These are phyloP conservation scores for Psix sp. DNA, from an alignment of 1,140 invertebrate species.

Conservation along the genomic window DNA sequence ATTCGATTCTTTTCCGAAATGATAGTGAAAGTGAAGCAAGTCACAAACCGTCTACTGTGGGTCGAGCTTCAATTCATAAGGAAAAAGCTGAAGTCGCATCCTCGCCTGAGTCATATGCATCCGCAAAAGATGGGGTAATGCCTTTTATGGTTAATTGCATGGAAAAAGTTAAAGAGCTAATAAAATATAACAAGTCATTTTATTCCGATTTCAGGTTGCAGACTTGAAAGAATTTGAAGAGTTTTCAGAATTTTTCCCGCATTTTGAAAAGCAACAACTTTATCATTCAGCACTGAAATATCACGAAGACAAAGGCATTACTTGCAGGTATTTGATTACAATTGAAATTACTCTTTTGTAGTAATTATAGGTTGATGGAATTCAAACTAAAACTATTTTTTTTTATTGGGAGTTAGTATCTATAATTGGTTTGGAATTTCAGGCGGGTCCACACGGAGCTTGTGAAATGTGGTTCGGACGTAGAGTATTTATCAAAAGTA, in stretches of 20 bases:
- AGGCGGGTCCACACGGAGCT: constrained; percentile 89
- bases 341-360: background rate
- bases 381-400: no score
- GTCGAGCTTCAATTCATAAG: constrained; percentile 68
- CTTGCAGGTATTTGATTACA: constrained; percentile 80
- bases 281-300: constrained; percentile 89
- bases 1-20: constrained; percentile 90
- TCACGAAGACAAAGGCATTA: constrained; percentile 86
- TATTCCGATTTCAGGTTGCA: constrained; percentile 84
- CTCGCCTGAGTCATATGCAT: constrained; percentile 94
- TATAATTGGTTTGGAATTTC: constrained; percentile 33
- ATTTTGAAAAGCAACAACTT: constrained; percentile 86
- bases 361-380: no score
- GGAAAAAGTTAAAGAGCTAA: no score
- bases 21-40: constrained; percentile 80
- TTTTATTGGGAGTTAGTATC: no score
- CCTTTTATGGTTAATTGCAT: no score
- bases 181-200: background rate
- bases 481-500: constrained; percentile 96
- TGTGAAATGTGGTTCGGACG: constrained; percentile 91
- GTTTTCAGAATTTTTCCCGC: constrained; percentile 84
- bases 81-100: constrained; percentile 78
- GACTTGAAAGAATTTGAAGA: constrained; percentile 93
- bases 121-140: constrained; percentile 92
- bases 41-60: constrained; percentile 70